Percentiles rank a stretch among this genome's conserved stretches.
Conservation (phyloP, 2,797 vertebrate species). For the Brachyrhaphis roseni region DNA sequence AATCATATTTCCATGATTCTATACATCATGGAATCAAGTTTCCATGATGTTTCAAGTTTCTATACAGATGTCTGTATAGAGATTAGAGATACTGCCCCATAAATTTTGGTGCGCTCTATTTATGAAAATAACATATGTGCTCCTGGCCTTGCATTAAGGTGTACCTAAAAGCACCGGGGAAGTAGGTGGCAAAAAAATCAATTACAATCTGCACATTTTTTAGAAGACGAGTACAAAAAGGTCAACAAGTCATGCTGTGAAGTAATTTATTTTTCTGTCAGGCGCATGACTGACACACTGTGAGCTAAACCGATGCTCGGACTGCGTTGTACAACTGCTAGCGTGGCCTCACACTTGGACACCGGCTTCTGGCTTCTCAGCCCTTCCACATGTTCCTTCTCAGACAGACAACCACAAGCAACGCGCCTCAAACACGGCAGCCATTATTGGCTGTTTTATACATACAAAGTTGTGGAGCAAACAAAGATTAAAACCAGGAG, state of each 20-base stretch:
- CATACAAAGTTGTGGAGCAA: slow-evolving; percentile 21
- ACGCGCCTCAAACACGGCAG: slow-evolving; percentile 35
- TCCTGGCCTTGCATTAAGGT: background rate
- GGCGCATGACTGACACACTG: slow-evolving; percentile 3
- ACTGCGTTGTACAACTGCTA: slow-evolving; percentile 16
- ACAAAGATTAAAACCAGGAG: slow-evolving; percentile 30
- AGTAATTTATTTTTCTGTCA: background rate
- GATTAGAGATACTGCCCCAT: background rate
- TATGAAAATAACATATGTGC: background rate
- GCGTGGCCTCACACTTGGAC: slow-evolving; percentile 33
- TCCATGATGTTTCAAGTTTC: background rate
- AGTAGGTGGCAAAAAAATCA: background rate
- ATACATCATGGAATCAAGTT: too few relatives aligned
- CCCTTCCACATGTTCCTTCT: slow-evolving; percentile 34
- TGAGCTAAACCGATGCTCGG: slow-evolving; percentile 24
- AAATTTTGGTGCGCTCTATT: background rate
- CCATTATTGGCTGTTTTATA: slow-evolving; percentile 38
- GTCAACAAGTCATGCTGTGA: background rate
- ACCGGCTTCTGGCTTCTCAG: slow-evolving; percentile 38
- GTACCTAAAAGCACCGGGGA: background rate
- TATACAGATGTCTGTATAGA: background rate
- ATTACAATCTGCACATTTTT: background rate
- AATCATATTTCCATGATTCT: too few relatives aligned
- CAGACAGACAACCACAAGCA: slow-evolving; percentile 44
- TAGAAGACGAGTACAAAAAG: background rate